Evolutionary conservation across 2,888 invertebrate genomes (phyloP).

Genomic region (Nephrotoma guestfalica): DNA sequence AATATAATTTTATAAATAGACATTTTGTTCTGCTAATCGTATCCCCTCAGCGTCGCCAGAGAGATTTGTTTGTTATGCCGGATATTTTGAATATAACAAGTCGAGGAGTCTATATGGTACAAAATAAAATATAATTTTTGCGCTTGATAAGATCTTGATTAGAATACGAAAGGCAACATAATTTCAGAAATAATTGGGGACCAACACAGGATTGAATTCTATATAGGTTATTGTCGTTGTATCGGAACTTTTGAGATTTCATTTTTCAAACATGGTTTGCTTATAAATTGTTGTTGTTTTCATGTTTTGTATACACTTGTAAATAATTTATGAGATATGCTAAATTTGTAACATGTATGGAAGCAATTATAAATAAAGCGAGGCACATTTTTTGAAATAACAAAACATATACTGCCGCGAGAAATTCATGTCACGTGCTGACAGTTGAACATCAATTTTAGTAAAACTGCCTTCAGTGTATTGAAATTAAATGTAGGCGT

Average conservation of each 20-base stretch:
- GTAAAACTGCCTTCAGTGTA: too few relatives aligned
- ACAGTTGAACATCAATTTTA: too few relatives aligned
- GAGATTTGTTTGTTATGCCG: not conserved
- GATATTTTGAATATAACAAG: not conserved
- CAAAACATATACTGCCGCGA: too few relatives aligned
- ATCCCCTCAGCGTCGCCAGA: not conserved
- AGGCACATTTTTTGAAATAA: too few relatives aligned
- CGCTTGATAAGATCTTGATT: not conserved
- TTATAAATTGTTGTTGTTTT: not conserved
- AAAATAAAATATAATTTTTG: not conserved
- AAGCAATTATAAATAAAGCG: too few relatives aligned
- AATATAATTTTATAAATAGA: not conserved
- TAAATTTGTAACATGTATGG: too few relatives aligned
- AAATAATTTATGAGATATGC: not conserved
- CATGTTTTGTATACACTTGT: not conserved
- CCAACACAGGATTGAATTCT: not conserved
- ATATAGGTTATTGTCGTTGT: not conserved
- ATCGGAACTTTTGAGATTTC: not conserved
- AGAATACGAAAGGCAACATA: not conserved
- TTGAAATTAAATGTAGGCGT: too few relatives aligned
- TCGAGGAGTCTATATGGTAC: not conserved
- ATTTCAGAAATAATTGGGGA: not conserved
- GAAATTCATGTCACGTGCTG: too few relatives aligned
- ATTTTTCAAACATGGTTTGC: not conserved
- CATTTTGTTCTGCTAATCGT: not conserved